Percentiles rank a stretch among this genome's conserved stretches.
phyloP scores from a whole-genome alignment of 2,113 vertebrate genomes.

The Chloroceryle aenea region DNA sequence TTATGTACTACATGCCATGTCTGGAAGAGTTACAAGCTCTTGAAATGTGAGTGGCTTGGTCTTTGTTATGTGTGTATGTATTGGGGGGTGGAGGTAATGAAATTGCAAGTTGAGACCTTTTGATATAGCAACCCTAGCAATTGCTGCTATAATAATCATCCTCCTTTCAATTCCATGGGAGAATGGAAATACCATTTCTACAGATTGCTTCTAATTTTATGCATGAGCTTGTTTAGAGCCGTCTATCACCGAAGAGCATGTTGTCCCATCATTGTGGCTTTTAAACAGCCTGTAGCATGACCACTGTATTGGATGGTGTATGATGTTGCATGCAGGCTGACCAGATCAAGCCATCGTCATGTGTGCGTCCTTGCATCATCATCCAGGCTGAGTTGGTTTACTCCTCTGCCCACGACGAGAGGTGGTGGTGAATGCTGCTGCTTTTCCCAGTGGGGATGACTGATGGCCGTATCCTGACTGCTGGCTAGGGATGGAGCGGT shows the following conservation, averaged over 20 bases:
- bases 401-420: not conserved
- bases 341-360: not conserved
- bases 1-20: conserved; percentile 5
- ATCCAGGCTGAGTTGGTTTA: not conserved
- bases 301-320: not conserved
- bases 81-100: not conserved
- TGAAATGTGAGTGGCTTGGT: conserved; percentile 18
- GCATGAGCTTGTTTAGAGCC: conserved; percentile 4
- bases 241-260: not conserved
- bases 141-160: conserved; percentile 26
- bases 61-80: not conserved
- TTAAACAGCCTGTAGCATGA: not conserved
- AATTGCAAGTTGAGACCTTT: conserved; percentile 44
- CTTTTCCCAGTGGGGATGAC: not conserved
- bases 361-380: not conserved
- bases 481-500: not conserved
- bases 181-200: conserved; percentile 12
- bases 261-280: not conserved
- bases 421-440: not conserved
- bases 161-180: conserved; percentile 11
- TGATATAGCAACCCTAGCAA: conserved; percentile 4
- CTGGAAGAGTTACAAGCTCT: conserved; percentile 39
- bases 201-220: conserved; percentile 39
- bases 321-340: not conserved
- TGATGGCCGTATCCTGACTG: rapidly evolving